phyloP scores from a whole-genome alignment of 2,888 invertebrate species.

The Plebejus melissa region DNA sequence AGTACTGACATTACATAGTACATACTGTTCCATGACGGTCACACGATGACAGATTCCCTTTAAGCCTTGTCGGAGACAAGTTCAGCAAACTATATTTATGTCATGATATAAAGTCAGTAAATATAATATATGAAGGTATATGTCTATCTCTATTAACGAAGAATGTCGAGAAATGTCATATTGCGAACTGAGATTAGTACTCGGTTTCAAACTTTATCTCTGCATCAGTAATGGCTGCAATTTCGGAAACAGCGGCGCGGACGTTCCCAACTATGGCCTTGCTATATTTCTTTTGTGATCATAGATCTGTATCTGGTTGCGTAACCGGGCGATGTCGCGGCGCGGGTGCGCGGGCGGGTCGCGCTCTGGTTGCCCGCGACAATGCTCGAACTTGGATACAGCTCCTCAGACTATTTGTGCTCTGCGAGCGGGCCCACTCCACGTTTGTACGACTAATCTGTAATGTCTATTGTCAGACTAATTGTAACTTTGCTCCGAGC shows the following conservation, averaged over 20 bases:
- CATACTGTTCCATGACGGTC: background rate
- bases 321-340: slow-evolving; percentile 43
- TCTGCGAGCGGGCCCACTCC: background rate
- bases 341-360: slow-evolving; percentile 41
- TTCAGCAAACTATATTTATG: background rate
- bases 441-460: background rate
- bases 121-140: background rate
- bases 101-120: background rate
- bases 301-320: slow-evolving; percentile 63
- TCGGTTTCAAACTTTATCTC: background rate
- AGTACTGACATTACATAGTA: background rate
- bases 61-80: background rate
- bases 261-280: slow-evolving; percentile 50
- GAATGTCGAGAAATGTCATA: too few species aligned
- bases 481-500: background rate
- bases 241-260: slow-evolving; percentile 8
- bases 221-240: background rate
- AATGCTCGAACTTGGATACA: slow-evolving; percentile 20
- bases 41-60: background rate
- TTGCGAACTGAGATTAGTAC: background rate
- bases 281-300: slow-evolving; percentile 52
- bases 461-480: background rate
- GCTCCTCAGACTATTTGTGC: slow-evolving; percentile 10
- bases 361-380: slow-evolving; percentile 59
- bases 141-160: too few species aligned